Evolutionary conservation across 2,113 vertebrate species (phyloP), one percentile per base, ranked within the genome.

Genomic region (Burhinus bistriatus): DNA sequence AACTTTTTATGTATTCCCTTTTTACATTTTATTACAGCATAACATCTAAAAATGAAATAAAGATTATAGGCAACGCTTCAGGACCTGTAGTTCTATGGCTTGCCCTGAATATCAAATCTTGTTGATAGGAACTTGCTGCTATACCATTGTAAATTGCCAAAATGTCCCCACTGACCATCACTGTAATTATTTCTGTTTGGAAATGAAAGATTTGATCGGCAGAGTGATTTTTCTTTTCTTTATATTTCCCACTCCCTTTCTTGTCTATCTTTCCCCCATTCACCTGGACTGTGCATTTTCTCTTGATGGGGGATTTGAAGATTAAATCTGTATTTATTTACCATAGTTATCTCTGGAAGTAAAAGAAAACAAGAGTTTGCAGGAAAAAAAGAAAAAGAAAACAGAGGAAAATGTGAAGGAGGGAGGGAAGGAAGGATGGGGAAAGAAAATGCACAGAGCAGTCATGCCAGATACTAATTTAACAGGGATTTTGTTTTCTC

Each of bases 11-110:
- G 96, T 97, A 98, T 98, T 98, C 98, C 96, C 97, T 97, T 98
- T 98, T 98, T 98, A 97, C 96, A 98, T 98, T 98, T 98, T 98
- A 98, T 98, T 98, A 98, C 94, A 97, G 97, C 97, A 96, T 98
- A 98, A 98, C 97, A 98, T 98, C 98, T 97, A 97, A 98, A 98
- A 98, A 98, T 98, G 97, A 98, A 98, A 98, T 98, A 98, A 98
- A 98, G 97, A 98, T 98, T 98, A 98, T 97, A 98, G 96, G 97
- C 97, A 98, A 97, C 5, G 93, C 97, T 98, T 97, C 97, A 98
- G 98, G 97, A 98, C 97, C 97, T 97, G 91, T 93, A 97, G 96
- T 97, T 97, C 94, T 87, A 73, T 49, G 34, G 29, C 85, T 98
- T 96, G 95, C 95, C 96, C 96, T 97, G 98, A 98, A 98, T 98